phyloP scores from a whole-genome alignment of 2,888 invertebrate genomes.

The Agonopterix subpropinquella region DNA sequence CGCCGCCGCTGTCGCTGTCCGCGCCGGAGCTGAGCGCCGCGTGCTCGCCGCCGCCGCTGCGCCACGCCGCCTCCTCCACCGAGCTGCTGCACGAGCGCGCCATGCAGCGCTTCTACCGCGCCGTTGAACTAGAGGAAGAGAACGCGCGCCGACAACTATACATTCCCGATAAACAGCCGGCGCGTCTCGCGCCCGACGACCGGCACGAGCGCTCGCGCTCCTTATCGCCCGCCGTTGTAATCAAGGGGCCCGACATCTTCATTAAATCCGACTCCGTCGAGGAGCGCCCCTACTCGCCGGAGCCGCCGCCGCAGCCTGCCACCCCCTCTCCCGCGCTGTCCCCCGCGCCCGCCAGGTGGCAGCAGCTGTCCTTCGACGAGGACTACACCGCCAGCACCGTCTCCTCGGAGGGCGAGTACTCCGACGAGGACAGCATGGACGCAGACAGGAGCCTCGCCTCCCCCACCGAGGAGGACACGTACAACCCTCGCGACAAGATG shows the following conservation, averaged over 20 bases:
- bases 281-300: constrained; percentile 9
- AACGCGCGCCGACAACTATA: not conserved
- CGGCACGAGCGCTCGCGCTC: not conserved
- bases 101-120: constrained; percentile 88
- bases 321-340: too few species aligned
- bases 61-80: constrained; percentile 87
- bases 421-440: constrained; percentile 60
- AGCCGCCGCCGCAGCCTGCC: too few species aligned
- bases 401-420: constrained; percentile 65
- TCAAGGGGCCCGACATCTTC: constrained; percentile 33
- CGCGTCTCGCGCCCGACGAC: too few species aligned
- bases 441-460: constrained; percentile 39
- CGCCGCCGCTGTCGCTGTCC: constrained; percentile 88
- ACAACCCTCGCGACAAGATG: constrained; percentile 78
- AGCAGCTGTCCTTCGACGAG: constrained; percentile 70
- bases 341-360: constrained; percentile 47
- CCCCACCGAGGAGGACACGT: constrained; percentile 78
- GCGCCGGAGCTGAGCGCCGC: constrained; percentile 83
- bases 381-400: constrained; percentile 80
- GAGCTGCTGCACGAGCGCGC: constrained; percentile 88
- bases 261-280: constrained; percentile 54
- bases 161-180: too few species aligned
- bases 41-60: constrained; percentile 70
- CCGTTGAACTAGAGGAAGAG: constrained; percentile 83
- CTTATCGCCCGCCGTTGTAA: not conserved